phyloP scores from a whole-genome alignment of 1,140 invertebrate species.

The Tribolium castaneum region DNA sequence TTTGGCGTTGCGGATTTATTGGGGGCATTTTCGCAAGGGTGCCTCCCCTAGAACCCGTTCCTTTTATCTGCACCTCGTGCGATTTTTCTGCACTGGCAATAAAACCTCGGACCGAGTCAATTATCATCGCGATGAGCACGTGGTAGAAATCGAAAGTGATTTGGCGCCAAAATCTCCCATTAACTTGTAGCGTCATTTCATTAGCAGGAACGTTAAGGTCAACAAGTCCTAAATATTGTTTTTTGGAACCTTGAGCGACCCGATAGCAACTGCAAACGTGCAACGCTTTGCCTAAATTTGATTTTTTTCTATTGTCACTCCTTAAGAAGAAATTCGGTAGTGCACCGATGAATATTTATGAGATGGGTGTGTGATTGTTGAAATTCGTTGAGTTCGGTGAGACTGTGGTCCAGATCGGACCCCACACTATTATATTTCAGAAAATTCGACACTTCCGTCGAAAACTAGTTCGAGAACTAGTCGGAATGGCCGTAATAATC shows the following conservation, averaged over 20 bases:
- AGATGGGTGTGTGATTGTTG: conserved; percentile 24
- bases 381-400: conserved; percentile 28
- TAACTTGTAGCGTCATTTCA: conserved; percentile 27
- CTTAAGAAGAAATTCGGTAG: conserved; percentile 2
- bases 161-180: conserved; percentile 40
- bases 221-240: conserved; percentile 42
- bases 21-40: too few relatives aligned
- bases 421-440: conserved; percentile 21
- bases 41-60: too few relatives aligned
- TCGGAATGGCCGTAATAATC: background rate
- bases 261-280: conserved; percentile 24
- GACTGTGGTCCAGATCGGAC: conserved; percentile 5
- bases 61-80: too few relatives aligned
- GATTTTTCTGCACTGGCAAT: background rate
- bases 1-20: too few relatives aligned
- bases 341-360: conserved; percentile 15
- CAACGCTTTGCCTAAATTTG: background rate
- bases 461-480: conserved; percentile 33
- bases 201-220: conserved; percentile 39
- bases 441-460: conserved; percentile 40
- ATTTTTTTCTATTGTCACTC: background rate
- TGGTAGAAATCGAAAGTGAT: conserved; percentile 37
- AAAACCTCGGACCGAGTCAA: background rate
- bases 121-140: background rate
- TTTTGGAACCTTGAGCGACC: conserved; percentile 41